These are phyloP conservation scores for Cyrtorhinus lividipennis DNA, from an alignment of 1,140 invertebrate genomes.

Conservation along the genomic window DNA sequence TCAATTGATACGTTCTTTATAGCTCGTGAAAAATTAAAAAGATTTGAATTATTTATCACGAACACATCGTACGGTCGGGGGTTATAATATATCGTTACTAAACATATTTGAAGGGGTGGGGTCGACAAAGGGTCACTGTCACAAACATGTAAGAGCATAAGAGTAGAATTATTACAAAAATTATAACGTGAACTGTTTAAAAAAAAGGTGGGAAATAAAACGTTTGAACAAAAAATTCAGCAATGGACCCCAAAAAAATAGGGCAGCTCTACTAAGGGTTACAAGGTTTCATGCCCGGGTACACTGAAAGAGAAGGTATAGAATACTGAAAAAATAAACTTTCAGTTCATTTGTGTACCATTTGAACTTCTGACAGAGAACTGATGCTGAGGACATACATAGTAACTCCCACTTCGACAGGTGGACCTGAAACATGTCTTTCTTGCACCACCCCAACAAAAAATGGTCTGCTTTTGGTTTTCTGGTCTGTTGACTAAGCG, in stretches of 20 bases:
- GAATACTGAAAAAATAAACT: slow-evolving; percentile 11
- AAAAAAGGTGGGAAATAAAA: neutral
- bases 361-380: slow-evolving; percentile 97
- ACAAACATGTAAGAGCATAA: no score
- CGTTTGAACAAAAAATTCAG: slow-evolving; percentile 4
- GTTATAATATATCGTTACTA: no score
- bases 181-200: no score
- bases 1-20: no score
- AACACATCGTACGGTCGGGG: no score
- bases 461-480: no score
- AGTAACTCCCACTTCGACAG: slow-evolving; percentile 91
- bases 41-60: no score
- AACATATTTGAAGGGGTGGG: no score
- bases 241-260: slow-evolving; percentile 12
- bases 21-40: no score
- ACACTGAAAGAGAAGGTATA: slow-evolving; percentile 13
- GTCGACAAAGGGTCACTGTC: no score
- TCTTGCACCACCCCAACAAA: slow-evolving; percentile 7
- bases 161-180: no score
- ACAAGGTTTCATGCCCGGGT: slow-evolving; percentile 7
- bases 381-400: slow-evolving; percentile 98
- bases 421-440: slow-evolving; percentile 28
- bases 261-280: slow-evolving; percentile 1
- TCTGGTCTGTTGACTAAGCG: no score
- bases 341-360: slow-evolving; percentile 53